Evolutionary conservation across 2,797 vertebrate species (phyloP).

Genomic region (Gymnothorax reevesii): DNA sequence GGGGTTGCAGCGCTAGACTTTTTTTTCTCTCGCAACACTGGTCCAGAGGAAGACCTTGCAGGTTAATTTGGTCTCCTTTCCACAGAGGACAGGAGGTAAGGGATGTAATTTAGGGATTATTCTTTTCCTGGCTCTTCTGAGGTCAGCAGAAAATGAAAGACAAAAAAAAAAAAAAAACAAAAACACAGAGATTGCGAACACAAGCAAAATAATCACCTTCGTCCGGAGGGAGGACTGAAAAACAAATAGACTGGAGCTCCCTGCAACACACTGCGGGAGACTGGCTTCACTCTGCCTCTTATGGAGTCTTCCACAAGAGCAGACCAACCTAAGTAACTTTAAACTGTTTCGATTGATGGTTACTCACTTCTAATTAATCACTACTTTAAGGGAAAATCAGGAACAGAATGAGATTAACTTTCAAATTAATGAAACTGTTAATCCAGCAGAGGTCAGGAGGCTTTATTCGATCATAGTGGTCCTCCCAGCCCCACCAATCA

Average conservation of each 20-base stretch:
- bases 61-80: constrained; percentile 20
- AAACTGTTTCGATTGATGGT: background rate
- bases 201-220: constrained; percentile 20
- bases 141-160: background rate
- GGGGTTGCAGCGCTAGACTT: constrained; percentile 8
- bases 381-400: background rate
- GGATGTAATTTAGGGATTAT: constrained; percentile 6
- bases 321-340: background rate
- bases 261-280: background rate
- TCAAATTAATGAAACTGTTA: background rate
- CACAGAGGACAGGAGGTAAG: constrained; percentile 6
- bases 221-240: background rate
- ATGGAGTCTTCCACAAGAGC: background rate
- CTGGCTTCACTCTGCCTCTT: background rate
- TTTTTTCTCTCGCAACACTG: constrained; percentile 25
- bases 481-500: background rate
- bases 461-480: background rate
- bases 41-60: constrained; percentile 25
- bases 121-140: background rate
- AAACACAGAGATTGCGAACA: background rate
- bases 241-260: background rate
- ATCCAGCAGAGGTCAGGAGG: background rate
- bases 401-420: background rate
- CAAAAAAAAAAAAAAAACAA: background rate
- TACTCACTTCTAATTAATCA: background rate